Base-by-base conservation (phyloP, 2,888 invertebrate species). In the Serrognathus titanus region DNA sequence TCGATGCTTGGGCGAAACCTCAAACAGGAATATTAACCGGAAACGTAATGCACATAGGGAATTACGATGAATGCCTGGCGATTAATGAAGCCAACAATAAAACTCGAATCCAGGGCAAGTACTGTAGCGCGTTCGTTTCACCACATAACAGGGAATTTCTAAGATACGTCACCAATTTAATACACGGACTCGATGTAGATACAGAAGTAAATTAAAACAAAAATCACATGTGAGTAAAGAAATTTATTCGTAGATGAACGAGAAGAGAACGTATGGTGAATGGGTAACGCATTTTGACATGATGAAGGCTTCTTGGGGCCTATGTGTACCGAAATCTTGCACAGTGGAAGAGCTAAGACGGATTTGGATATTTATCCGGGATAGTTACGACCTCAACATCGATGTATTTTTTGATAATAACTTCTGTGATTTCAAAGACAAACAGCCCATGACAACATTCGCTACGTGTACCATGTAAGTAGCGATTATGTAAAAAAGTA, bases 1-100 rank as follows among this genome's bases (percentile, higher is more conserved):
- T 54, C 35, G 65, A 65, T 41, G 58, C 65, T 8, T 55, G 59
- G 51, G 59, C 61, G 4, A 65, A 65, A 49, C 50, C 59, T 2
- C 63, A 62, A 51, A 49, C 63, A 3, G 65, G 65, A 7, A 54
- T 63, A 5, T 13, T 61, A 13, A 55, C 52, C 12, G 65, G 65
- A 10, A 61, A 63, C 51, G 31, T 56, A 7, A 43, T 59, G n/a
- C 59, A 59, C 51, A 51, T 63, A 7, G 65, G 65, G 37, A 62
- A 60, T 13, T 65, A 56, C n/a, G 65, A 65, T 31, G 61, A 65
- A 54, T 65, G 65, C 31, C 37, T 59, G 7, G 24, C 49, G 3
- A 36, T 49, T n/a, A 16, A 16, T 16, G 56, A 36, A 1, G 38
- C 60, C 5, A 41, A 35, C n/a, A 56, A 56, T 41, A 38, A 37